Evolutionary conservation across 2,797 vertebrate genomes (phyloP).

Genomic region (Phoebastria nigripes): DNA sequence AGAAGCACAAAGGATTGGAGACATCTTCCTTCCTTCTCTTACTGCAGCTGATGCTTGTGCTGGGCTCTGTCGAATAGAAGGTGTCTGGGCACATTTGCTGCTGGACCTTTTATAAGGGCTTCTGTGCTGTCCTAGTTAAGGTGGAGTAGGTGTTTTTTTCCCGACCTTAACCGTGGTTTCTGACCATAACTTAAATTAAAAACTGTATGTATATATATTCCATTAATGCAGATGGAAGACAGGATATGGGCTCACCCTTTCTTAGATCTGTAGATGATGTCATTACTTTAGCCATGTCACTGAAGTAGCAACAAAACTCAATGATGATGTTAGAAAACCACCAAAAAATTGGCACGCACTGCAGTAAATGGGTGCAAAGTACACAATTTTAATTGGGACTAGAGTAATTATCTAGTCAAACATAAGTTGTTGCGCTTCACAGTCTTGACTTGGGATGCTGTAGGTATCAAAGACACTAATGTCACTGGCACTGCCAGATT

Average conservation of each 20-base stretch:
- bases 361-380: not conserved
- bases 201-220: not conserved
- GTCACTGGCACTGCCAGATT: not conserved
- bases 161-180: constrained; percentile 9
- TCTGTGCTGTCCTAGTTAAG: not conserved
- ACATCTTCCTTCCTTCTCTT: not conserved
- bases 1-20: not conserved
- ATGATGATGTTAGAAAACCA: not conserved
- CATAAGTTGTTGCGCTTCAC: rapidly evolving
- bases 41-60: not conserved
- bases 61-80: not conserved
- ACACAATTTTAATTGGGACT: not conserved
- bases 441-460: not conserved
- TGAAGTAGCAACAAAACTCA: not conserved
- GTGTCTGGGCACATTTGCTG: not conserved
- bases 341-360: rapidly evolving
- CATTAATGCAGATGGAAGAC: constrained; percentile 20
- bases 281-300: not conserved
- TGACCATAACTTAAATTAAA: constrained; percentile 1
- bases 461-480: not conserved
- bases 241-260: not conserved
- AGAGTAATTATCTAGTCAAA: not conserved
- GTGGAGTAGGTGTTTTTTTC: constrained; percentile 13
- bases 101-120: constrained; percentile 48
- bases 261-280: not conserved